Base-by-base conservation (phyloP, 2,888 invertebrate genomes). In the Zaprionus lineosus region DNA sequence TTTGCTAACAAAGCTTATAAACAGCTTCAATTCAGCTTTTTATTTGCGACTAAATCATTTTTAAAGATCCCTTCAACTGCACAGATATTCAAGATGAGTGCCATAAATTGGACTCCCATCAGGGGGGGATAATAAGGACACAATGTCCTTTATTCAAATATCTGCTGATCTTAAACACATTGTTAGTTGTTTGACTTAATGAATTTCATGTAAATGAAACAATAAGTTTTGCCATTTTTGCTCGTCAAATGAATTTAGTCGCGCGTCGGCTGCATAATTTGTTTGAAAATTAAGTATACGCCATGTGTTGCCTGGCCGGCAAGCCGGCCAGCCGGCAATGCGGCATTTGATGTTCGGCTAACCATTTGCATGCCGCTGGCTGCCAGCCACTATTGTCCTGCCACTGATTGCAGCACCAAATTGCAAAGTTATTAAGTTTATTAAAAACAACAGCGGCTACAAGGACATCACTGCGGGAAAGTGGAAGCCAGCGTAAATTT, bases 341-440 rank as follows among this genome's bases (percentile, higher is more conserved):
- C n/a, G n/a, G 36, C n/a, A 24, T 41, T 43, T 41, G 39, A 34
- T 36, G 51, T 24, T 41, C 33, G 26, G 51, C 47, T 50, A 60
- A 51, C 57, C 55, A 78, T 75, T 75, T 82, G 73, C 75, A 74
- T 77, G 65, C 57, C 57, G 52, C 43, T 24, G 40, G 36, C 43
- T 46, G 53, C 41, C 60, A 62, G 50, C 31, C 39, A 40, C 33
- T 43, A 41, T 34, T 64, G 58, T 62, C 61, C 74, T 18, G n/a
- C 56, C 58, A 18, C 76, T 78, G 83, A 82, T 78, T 78, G 83
- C 76, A 75, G 53, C 62, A 73, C 59, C 79, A 78, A 78, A 82
- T 75, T 82, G 73, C 76, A 67, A 82, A 78, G 64, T 78, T 82
- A 78, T 82, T 78, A 82, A 77, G 77, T 81, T 81, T 77, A 75